Base-by-base conservation (phyloP, 2,888 invertebrate species). In the Platerodrilus igneus region DNA sequence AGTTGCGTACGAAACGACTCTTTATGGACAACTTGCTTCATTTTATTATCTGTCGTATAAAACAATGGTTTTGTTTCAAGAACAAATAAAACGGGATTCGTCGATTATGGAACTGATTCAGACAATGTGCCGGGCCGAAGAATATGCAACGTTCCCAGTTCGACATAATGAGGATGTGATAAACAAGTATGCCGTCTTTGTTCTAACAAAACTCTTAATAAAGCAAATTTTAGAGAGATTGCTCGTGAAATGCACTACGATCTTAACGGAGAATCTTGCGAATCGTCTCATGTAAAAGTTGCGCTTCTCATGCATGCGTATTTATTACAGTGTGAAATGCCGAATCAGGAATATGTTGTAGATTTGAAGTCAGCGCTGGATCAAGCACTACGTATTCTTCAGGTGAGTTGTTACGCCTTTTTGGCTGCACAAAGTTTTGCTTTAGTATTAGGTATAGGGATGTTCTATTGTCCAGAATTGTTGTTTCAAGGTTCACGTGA, bases 281-380 rank as follows among this genome's bases (percentile, higher is more conserved):
- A 95, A 69, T 92, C 91, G 3, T 86, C 99, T 0, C 86, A 95
- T 68, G 87, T 93, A 4, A 99, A 99, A 72, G 84, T 96, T 4
- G 86, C 88, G 69, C 71, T 99, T 4, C 71, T 99, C 36, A 77
- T 99, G 5, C 97, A 97, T 72, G 91, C 95, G 7, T 94, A 99
- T 64, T 86, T 97, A 66, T 79, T 85, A n/a, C 79, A 87, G 25
- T 64, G 86, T 4, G 71, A 76, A 17, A 68, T 99, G 36, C 95
- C 96, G 0, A 87, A 86, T 58, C 79, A 93, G 0, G 99, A 99
- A 71, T 99, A 97, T 66, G 71, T 83, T 37, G 96, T 97, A 0
- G 99, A 99, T 69, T 81, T 92, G 20, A 97, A 99, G 69, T 92
- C 93, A 8, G 93, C 96, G 1, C 74, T 99, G 31, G 99, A 99